Base-by-base conservation (phyloP, 2,797 vertebrate species). In the Molossus molossus region DNA sequence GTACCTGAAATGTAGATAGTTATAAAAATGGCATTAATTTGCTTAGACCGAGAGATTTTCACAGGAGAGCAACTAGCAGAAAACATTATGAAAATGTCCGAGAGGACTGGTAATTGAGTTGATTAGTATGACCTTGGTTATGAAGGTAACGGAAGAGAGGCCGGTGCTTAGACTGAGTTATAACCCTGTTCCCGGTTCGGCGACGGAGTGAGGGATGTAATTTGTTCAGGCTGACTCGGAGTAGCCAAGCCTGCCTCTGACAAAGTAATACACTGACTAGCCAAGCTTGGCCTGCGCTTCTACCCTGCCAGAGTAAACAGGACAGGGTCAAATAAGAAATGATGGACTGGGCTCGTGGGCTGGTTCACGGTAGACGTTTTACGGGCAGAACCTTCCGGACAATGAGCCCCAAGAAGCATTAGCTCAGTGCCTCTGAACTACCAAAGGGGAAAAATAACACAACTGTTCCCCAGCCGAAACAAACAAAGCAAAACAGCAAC, bases 111-210 rank as follows among this genome's bases (percentile, higher is more conserved):
- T 99, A 99, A 99, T 99, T 99, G 99, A 99, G 98, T 99, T 99
- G 99, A 99, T 99, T 99, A 99, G 99, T 98, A 99, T 99, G 99
- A 99, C 99, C 99, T 99, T 99, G 99, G 99, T 99, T 99, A 99
- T 98, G 98, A 99, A 98, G 98, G 99, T 98, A 99, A 99, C 98
- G 99, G 98, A 98, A 98, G 98, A 99, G 98, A 97, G 98, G 99
- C 98, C 57, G 98, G 98, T 99, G 98, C 99, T 98, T 98, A 98
- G 98, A 95, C 98, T 99, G 99, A 99, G 99, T 99, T 99, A 99
- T 99, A 98, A 99, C 98, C 98, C 98, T 98, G 98, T 96, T 98
- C 92, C 97, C 91, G 96, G 97, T 98, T 97, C 45, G 72, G 98
- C 96, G 96, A 98, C 94, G 75, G 97, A 98, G 97, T 95, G 98